A percentile compares a stretch with the other conserved stretches of the same genome.
Conservation (phyloP, 2,113 vertebrate species). For the Macrotis lagotis region DNA sequence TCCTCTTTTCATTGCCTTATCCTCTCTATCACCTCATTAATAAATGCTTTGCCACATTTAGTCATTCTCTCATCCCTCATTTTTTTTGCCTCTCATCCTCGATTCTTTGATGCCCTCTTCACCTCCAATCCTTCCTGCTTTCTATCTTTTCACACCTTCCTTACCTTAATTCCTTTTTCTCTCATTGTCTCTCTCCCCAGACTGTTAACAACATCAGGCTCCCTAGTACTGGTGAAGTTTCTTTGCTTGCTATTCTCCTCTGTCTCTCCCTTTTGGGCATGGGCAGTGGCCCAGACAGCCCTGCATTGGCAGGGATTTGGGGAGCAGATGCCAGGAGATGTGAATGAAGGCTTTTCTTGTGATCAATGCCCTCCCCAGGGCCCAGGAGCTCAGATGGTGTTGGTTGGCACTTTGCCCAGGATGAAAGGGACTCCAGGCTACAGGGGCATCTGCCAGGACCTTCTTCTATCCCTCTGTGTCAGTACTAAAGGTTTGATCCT, state of each 20-base stretch:
- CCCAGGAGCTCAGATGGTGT: conserved; percentile 71
- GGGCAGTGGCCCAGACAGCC: conserved; percentile 65
- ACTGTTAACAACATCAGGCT: neutral
- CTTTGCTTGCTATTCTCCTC: neutral
- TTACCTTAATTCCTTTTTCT: neutral
- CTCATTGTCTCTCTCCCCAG: neutral
- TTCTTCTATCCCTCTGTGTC: conserved; percentile 36
- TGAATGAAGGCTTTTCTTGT: conserved; percentile 77
- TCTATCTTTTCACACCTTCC: neutral
- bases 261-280: conserved; percentile 58
- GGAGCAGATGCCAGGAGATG: conserved; percentile 72
- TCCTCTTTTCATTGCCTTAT: neutral
- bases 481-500: conserved; percentile 27
- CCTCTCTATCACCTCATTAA: neutral
- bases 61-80: neutral
- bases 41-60: neutral
- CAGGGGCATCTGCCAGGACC: conserved; percentile 59
- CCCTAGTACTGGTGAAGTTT: neutral
- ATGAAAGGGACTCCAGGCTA: conserved; percentile 67
- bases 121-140: neutral
- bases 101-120: too few relatives aligned
- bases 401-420: conserved; percentile 62
- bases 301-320: conserved; percentile 61
- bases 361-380: conserved; percentile 69
- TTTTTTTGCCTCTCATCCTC: neutral